Evolutionary conservation across 2,113 vertebrate species (phyloP), one percentile per base, ranked within the genome.

Genomic region (Oreochromis spilurus): DNA sequence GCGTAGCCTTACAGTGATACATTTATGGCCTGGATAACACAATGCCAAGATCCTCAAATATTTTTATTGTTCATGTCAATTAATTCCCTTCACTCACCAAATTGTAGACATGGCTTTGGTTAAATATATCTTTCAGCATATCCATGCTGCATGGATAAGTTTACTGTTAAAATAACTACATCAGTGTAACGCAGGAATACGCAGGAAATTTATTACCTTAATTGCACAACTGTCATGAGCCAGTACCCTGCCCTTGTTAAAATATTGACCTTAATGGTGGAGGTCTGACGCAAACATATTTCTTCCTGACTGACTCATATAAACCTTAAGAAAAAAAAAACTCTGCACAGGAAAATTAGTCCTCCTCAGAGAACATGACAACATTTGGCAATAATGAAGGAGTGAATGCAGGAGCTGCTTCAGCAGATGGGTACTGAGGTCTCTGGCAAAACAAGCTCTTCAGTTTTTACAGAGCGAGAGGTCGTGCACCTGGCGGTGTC

Each of bases 221-320:
- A 92, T 89, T 91, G 82, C 83, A 58, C 55, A 88, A 87, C 85
- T 90, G 94, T 86, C 90, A 92, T 6, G 79, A 85, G 29, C 86
- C 70, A 75, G 17, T 31, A 34, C 72, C 10, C 4, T 19, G 43
- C 45, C 26, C 72, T 77, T 52, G 45, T 52, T 52, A 50, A 52
- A 52, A 52, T 52, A 52, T 34, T 77, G 26, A 77, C 72, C 17
- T 77, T 50, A 77, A 77, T 77, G 16, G 6, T 77, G 72, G 72
- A n/a, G 72, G 72, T 77, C 45, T 77, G 72, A 77, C 45, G 72
- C 45, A 77, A 48, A 48, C 43, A 48, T 75, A 48, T 75, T 75
- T 75, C 43, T 75, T 14, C 11, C 70, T 48, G 16, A 19, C 70
- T 75, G 70, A 75, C 24, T 75, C 70, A 75, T 50, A 48, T 75